These are phyloP conservation scores for Cistogaster globosa DNA, from an alignment of 2,888 invertebrate species.

Conservation along the genomic window DNA sequence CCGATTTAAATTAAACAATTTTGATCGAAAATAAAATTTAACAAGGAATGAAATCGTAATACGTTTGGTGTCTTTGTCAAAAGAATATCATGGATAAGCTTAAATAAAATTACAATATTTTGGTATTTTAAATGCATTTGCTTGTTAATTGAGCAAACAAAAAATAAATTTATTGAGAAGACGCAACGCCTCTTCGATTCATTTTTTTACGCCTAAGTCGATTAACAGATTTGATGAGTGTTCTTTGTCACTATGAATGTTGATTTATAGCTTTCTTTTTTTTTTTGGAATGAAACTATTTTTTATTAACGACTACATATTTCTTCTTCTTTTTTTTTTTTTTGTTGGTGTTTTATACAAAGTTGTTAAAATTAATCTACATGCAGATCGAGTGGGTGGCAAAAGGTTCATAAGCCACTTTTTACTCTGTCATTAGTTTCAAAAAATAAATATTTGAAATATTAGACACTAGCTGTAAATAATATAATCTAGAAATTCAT, in stretches of 20 bases:
- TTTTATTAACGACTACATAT: background rate
- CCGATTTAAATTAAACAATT: background rate
- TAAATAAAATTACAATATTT: no score
- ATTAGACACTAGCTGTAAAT: conserved; percentile 33
- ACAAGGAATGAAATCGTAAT: no score
- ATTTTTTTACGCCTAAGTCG: no score
- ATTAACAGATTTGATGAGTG: no score
- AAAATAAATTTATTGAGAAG: no score
- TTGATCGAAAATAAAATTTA: background rate
- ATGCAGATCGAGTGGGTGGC: conserved; percentile 60
- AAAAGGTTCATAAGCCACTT: conserved; percentile 14
- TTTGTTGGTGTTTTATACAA: conserved; percentile 11
- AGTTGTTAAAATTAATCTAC: conserved; percentile 64
- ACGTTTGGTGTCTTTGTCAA: no score
- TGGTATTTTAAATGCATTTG: no score
- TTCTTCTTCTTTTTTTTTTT: no score
- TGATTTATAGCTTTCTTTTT: background rate
- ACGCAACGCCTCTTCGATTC: no score
- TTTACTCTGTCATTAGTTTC: conserved; percentile 40
- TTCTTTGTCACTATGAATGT: no score
- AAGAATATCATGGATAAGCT: no score
- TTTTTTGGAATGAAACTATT: background rate
- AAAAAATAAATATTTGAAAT: conserved; percentile 4
- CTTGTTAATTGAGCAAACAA: no score
- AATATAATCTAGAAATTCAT: conserved; percentile 48